These are phyloP conservation scores for Erethizon dorsatum DNA, from an alignment of 2,797 vertebrate species.

Conservation along the genomic window DNA sequence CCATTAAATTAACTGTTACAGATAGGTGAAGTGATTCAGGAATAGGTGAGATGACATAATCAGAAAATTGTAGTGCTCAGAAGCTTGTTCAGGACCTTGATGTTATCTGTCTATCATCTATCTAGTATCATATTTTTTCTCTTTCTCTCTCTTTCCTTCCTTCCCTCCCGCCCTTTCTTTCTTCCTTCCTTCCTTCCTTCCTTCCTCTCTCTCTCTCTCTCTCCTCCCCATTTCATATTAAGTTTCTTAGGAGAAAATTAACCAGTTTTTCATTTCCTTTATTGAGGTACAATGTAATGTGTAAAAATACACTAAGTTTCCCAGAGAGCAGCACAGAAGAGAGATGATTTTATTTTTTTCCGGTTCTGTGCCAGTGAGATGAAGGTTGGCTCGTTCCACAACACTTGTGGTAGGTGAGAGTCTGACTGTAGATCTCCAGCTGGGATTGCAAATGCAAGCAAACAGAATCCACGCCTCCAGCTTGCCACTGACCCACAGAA, in stretches of 20 bases:
- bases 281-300: not conserved
- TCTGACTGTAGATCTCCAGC: not conserved
- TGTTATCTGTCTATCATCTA: not conserved
- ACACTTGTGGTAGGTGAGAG: not conserved
- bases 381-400: not conserved
- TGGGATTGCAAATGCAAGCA: not conserved
- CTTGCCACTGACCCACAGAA: not conserved
- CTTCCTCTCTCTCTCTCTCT: not conserved
- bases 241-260: not conserved
- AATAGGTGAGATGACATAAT: not conserved
- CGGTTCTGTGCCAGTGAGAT: not conserved
- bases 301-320: not conserved
- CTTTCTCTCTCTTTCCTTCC: not conserved
- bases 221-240: not conserved
- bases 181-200: not conserved
- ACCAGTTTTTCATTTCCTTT: not conserved
- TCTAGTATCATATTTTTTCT: not conserved
- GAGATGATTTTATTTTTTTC: not conserved
- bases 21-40: not conserved
- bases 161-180: accelerated
- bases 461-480: not conserved
- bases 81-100: not conserved
- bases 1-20: constrained; percentile 24
- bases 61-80: not conserved
- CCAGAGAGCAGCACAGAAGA: not conserved